These are phyloP conservation scores for Eulemur mongoz DNA, from an alignment of 2,797 vertebrate genomes.

Conservation along the genomic window DNA sequence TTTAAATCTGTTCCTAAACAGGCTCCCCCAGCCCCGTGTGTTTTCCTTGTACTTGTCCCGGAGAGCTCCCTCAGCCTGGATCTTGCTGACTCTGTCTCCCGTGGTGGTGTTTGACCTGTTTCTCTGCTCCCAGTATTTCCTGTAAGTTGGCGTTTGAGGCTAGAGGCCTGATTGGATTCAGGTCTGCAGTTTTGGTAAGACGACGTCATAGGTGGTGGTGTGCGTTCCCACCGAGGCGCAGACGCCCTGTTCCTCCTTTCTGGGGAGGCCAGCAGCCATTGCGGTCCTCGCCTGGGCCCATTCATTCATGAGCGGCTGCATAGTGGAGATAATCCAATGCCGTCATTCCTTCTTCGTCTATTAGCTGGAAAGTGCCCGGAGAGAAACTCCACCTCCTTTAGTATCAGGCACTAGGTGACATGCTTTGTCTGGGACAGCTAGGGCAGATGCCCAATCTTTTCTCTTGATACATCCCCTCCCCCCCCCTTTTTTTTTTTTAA, in stretches of 20 bases:
- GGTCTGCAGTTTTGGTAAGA: not conserved
- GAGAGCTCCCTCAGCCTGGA: not conserved
- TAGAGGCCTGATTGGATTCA: not conserved
- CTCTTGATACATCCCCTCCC: not conserved
- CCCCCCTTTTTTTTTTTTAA: not conserved
- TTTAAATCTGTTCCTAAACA: not conserved
- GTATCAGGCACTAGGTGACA: accelerated
- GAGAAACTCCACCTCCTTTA: not conserved
- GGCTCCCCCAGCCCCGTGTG: not conserved
- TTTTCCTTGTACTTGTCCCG: not conserved
- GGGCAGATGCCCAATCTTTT: not conserved
- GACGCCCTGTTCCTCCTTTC: too few relatives aligned
- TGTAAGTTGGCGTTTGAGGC: not conserved
- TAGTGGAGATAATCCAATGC: not conserved
- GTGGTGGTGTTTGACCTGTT: not conserved
- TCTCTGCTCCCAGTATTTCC: not conserved
- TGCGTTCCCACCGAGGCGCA: accelerated
- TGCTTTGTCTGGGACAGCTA: not conserved
- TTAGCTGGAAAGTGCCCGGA: not conserved
- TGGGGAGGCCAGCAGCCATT: accelerated
- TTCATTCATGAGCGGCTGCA: accelerated
- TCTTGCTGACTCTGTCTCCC: not conserved
- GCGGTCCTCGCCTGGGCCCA: accelerated
- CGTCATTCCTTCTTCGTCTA: not conserved
- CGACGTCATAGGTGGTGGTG: accelerated